Evolutionary conservation across 2,797 vertebrate genomes (phyloP).

Genomic region (Linurgus olivaceus): DNA sequence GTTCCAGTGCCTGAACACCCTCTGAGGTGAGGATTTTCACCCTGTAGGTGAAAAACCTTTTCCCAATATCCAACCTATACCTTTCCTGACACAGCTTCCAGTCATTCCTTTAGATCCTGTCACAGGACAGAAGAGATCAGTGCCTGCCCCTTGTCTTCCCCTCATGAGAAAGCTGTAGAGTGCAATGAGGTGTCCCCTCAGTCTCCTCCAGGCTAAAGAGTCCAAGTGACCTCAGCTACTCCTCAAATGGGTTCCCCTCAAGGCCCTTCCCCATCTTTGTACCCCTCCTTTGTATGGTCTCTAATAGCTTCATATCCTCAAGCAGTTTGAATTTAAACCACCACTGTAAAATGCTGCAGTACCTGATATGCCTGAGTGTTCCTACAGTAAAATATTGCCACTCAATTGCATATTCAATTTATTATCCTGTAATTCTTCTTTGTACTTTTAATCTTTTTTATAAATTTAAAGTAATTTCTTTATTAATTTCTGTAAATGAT

Average conservation of each 20-base stretch:
- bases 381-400: neutral
- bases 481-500: neutral
- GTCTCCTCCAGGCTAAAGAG: neutral
- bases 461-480: neutral
- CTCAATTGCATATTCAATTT: neutral
- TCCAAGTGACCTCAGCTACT: neutral
- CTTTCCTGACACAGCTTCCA: neutral
- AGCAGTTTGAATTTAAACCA: neutral
- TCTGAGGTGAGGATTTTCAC: no score
- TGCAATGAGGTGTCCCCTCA: neutral
- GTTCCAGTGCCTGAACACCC: accelerated
- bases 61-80: neutral
- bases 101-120: neutral
- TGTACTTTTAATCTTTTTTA: neutral
- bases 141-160: neutral
- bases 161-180: neutral
- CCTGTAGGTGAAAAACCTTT: no score
- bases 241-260: neutral
- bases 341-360: neutral
- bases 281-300: neutral
- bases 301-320: neutral
- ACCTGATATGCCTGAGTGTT: neutral
- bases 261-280: neutral
- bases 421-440: neutral
- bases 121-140: neutral